Conservation (phyloP, 2,888 invertebrate species). For the Cylloceria caligata region DNA sequence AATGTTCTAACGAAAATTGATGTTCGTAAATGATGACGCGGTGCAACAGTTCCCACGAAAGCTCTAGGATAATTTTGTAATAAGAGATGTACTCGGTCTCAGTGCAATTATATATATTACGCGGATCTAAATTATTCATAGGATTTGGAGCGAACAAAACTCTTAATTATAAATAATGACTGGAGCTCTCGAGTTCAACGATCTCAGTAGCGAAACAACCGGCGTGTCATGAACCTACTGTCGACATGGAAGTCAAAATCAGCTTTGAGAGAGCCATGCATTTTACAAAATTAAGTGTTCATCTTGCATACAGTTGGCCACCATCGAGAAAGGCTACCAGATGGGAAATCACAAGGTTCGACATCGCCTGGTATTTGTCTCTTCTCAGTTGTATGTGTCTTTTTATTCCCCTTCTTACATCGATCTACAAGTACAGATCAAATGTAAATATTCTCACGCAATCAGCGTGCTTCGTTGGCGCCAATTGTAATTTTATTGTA, state of each 20-base stretch:
- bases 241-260: background rate
- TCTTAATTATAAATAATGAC: background rate
- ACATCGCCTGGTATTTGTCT: slow-evolving; percentile 37
- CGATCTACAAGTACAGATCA: slow-evolving; percentile 17
- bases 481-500: slow-evolving; percentile 16
- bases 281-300: slow-evolving; percentile 39
- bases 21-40: background rate
- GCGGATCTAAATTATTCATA: background rate
- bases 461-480: slow-evolving; percentile 39
- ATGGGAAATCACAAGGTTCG: slow-evolving; percentile 22
- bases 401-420: slow-evolving; percentile 30
- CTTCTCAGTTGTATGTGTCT: slow-evolving; percentile 29
- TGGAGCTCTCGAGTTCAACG: background rate
- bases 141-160: background rate
- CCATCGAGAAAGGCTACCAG: slow-evolving; percentile 35
- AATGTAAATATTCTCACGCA: slow-evolving; percentile 33
- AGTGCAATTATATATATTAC: background rate
- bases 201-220: slow-evolving; percentile 11
- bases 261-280: slow-evolving; percentile 37
- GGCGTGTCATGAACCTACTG: slow-evolving; percentile 1
- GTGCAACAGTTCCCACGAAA: background rate
- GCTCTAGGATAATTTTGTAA: background rate
- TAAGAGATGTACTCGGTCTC: background rate
- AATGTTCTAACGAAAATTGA: background rate
- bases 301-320: slow-evolving; percentile 48